Conservation (phyloP, 2,888 invertebrate genomes). For the Eueremaeus valkanovi region DNA sequence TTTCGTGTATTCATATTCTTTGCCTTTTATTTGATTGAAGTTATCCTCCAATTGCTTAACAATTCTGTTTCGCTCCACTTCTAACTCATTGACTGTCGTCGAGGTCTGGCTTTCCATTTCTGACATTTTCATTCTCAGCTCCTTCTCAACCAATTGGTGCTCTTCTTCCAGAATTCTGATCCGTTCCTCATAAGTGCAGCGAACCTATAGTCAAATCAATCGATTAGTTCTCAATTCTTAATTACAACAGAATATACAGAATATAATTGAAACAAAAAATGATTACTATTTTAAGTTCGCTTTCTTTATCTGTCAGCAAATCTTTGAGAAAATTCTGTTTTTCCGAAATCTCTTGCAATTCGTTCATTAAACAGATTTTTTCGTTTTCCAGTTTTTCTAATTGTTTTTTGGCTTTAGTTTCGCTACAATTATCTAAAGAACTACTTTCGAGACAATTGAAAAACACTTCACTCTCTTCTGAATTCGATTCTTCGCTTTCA, state of each 20-base stretch:
- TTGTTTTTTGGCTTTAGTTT: conserved; percentile 34
- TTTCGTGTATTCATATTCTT: not conserved
- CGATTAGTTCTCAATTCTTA: not conserved
- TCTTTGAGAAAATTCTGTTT: conserved; percentile 35
- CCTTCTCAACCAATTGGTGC: conserved; percentile 43
- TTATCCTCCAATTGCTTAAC: conserved; percentile 44
- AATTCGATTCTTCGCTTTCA: no score
- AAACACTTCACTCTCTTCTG: no score
- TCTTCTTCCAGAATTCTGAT: conserved; percentile 41
- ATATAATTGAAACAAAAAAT: no score
- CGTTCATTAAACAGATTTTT: conserved; percentile 37
- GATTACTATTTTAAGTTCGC: conserved; percentile 35
- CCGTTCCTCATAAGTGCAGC: not conserved
- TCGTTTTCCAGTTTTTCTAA: conserved; percentile 39
- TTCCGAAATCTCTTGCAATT: conserved; percentile 32
- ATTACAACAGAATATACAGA: not conserved
- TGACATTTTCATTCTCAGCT: conserved; percentile 43
- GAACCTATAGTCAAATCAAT: not conserved
- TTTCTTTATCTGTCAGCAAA: conserved; percentile 37
- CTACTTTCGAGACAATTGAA: no score
- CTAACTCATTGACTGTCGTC: conserved; percentile 42
- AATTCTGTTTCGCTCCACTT: conserved; percentile 42
- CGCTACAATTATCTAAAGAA: conserved; percentile 28
- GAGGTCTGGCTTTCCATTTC: conserved; percentile 45
- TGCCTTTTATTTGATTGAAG: conserved; percentile 35